Percentiles rank a stretch among this genome's conserved stretches.
These are phyloP conservation scores for Typhlomys cinereus DNA, from an alignment of 2,113 vertebrate species.

Conservation along the genomic window DNA sequence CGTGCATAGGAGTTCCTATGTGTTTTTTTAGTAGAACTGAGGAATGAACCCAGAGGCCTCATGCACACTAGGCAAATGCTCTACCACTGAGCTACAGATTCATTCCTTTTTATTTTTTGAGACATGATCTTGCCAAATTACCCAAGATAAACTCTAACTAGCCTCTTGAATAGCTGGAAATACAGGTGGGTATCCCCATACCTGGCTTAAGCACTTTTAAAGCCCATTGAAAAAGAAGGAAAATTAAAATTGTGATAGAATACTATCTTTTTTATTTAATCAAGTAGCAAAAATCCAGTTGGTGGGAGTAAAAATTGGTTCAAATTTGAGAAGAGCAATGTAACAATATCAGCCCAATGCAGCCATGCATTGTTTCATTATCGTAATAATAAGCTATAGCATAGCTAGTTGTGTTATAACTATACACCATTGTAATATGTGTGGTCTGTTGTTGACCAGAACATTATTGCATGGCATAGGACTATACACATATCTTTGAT, in stretches of 20 bases:
- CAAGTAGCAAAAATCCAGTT: constrained; percentile 23
- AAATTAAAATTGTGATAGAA: constrained; percentile 38
- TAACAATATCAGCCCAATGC: not conserved
- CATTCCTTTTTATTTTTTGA: not conserved
- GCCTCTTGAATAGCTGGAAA: not conserved
- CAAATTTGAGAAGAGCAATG: not conserved
- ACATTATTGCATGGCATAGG: not conserved
- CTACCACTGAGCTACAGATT: not conserved
- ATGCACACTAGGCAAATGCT: not conserved
- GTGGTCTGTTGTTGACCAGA: not conserved
- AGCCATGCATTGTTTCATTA: not conserved
- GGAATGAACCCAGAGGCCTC: not conserved
- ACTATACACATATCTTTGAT: not conserved
- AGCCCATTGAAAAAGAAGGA: constrained; percentile 25
- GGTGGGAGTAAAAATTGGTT: not conserved
- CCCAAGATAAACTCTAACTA: not conserved
- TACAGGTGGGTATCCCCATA: not conserved
- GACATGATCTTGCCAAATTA: not conserved
- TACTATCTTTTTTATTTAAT: not conserved
- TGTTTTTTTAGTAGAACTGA: too few relatives aligned
- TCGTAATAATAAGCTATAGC: not conserved
- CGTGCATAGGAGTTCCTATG: not conserved
- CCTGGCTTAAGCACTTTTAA: constrained; percentile 1
- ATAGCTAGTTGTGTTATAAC: not conserved
- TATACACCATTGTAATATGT: not conserved